Base-by-base conservation (phyloP, 2,888 invertebrate genomes). In the Rugalucina vietnamica region DNA sequence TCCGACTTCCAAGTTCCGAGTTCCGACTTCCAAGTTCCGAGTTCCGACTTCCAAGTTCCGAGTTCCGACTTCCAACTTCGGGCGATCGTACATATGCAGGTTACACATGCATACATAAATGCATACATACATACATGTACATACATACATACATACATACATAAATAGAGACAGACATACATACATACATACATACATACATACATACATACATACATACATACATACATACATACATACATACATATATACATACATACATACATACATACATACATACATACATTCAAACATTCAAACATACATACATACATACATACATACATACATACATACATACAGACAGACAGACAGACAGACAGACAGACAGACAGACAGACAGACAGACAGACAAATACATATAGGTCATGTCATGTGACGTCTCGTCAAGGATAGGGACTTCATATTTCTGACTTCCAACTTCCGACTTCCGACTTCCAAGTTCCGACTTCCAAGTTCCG, bases 221-320 rank as follows among this genome's bases (percentile, higher is more conserved):
- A 49, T 21, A 74, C 49, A 74, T 21, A 74, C 3, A 74, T 21
- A 74, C 2, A 74, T 32, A 49, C 1, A 74, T 0, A 74, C 27
- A 74, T 27, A 74, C 1, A 74, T 49, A 74, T 0, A 74, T 27
- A 74, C 39, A 74, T 32, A 74, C n/a, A 74, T 24, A 74, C 18
- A 74, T 49, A 74, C 32, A 74, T 21, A 74, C 27, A 74, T 18
- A 43, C 18, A 43, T 8, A 43, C 18, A 43, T 8, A 43, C 18
- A 43, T 8, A 43, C 18, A 43, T 8, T 12, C 18, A 43, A 18
- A 43, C 18, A 43, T 8, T 12, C 18, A 43, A 18, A 43, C 18
- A 43, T 8, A 43, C 18, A 43, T 8, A 43, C 18, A 43, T 8
- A 43, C 18, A 43, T 8, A 43, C 18, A 43, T 8, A 74, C 5